Conservation (phyloP, 2,888 invertebrate genomes). For the Melolontha melolontha region DNA sequence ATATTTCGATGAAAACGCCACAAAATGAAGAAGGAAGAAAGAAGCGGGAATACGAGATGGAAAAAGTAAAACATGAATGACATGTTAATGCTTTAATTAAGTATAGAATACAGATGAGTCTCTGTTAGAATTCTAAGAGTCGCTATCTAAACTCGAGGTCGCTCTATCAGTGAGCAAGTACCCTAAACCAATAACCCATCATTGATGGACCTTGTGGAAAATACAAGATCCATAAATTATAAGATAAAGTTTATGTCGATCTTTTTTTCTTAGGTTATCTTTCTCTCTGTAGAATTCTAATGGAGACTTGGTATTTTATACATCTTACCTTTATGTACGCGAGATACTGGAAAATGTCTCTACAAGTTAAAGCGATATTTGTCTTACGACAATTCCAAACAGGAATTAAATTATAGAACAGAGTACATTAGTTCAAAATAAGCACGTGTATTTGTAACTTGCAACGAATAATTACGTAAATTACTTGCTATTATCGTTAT, state of each 20-base stretch:
- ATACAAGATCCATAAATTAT: slow-evolving; percentile 49
- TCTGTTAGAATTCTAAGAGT: slow-evolving; percentile 49
- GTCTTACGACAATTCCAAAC: no score
- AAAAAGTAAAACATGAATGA: slow-evolving; percentile 47
- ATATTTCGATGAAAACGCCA: no score
- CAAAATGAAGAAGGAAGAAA: slow-evolving; percentile 42
- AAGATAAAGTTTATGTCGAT: slow-evolving; percentile 38
- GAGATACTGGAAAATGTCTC: no score
- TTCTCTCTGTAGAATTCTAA: slow-evolving; percentile 3
- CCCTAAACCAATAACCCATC: slow-evolving; percentile 47
- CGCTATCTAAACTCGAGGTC: slow-evolving; percentile 49
- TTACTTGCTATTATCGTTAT: no score
- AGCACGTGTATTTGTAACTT: no score
- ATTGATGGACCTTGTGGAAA: slow-evolving; percentile 46
- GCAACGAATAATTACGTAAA: no score
- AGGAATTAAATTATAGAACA: no score
- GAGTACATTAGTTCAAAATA: no score
- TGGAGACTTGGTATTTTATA: background rate
- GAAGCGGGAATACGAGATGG: slow-evolving; percentile 40
- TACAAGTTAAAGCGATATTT: no score
- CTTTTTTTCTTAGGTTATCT: slow-evolving; percentile 12
- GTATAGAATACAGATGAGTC: slow-evolving; percentile 49
- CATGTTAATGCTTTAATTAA: slow-evolving; percentile 50
- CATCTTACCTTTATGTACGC: no score
- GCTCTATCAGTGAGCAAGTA: slow-evolving; percentile 47